Evolutionary conservation across 2,888 invertebrate species (phyloP).

Genomic region (Eilema sororculum): DNA sequence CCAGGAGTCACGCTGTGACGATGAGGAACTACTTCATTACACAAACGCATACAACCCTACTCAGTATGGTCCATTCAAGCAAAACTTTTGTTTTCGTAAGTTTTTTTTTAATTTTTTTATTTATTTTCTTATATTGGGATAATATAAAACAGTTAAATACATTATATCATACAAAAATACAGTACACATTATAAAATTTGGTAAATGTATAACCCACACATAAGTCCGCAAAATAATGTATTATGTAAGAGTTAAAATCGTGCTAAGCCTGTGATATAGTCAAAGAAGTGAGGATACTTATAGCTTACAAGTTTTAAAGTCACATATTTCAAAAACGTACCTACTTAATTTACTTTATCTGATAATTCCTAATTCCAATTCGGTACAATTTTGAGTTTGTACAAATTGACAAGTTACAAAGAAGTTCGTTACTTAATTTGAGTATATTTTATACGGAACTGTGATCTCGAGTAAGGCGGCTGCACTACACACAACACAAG

Average conservation of each 20-base stretch:
- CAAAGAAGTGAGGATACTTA: no score
- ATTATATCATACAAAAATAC: no score
- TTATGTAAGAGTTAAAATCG: no score
- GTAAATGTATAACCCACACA: no score
- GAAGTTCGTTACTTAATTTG: constrained; percentile 56
- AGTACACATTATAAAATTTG: no score
- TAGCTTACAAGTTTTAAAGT: no score
- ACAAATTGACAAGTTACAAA: constrained; percentile 36
- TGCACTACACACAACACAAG: constrained; percentile 62
- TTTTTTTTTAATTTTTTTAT: no score
- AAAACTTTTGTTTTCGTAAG: not conserved
- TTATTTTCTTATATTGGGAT: no score
- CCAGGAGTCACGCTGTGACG: not conserved
- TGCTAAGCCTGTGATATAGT: no score
- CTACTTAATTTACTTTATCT: not conserved
- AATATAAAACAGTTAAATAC: no score
- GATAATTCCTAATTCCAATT: not conserved
- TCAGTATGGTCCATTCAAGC: not conserved
- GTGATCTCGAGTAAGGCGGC: constrained; percentile 75
- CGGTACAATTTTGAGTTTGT: not conserved
- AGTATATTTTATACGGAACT: constrained; percentile 73
- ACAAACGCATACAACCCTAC: no score
- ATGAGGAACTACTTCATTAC: not conserved
- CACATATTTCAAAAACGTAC: not conserved
- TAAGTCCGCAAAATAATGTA: no score